These are phyloP conservation scores for Parotocinclus haroldoi DNA, from an alignment of 2,797 vertebrate genomes.

Conservation along the genomic window DNA sequence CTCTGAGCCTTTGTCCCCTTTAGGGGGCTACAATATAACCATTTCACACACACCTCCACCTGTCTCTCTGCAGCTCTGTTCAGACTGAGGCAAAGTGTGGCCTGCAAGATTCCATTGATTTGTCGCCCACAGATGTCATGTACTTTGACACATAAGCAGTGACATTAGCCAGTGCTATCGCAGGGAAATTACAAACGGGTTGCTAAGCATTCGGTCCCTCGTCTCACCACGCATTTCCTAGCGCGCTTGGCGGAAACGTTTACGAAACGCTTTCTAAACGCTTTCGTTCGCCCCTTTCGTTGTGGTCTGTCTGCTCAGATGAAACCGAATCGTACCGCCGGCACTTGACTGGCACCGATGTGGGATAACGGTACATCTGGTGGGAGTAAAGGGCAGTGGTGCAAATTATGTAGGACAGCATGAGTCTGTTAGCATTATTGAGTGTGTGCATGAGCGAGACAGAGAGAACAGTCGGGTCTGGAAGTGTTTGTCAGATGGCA, in stretches of 20 bases:
- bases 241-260: slow-evolving; percentile 10
- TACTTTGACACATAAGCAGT: slow-evolving; percentile 24
- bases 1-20: slow-evolving; percentile 22
- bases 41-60: not conserved
- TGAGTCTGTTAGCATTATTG: slow-evolving; percentile 19
- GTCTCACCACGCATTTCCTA: slow-evolving; percentile 4
- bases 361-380: slow-evolving; percentile 33
- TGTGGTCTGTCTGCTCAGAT: slow-evolving; percentile 3
- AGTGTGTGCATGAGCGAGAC: slow-evolving; percentile 9
- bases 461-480: slow-evolving; percentile 9
- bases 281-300: not conserved
- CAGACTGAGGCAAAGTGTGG: not conserved
- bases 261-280: slow-evolving; percentile 1
- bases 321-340: slow-evolving; percentile 24
- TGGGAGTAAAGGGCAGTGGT: slow-evolving; percentile 46
- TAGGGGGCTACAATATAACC: slow-evolving; percentile 8
- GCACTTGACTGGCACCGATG: slow-evolving; percentile 37
- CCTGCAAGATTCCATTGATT: not conserved
- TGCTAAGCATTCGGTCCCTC: slow-evolving; percentile 25
- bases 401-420: slow-evolving; percentile 43
- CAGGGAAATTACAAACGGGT: slow-evolving; percentile 24
- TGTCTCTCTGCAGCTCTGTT: not conserved
- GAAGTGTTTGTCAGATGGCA: slow-evolving; percentile 15
- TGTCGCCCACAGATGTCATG: slow-evolving; percentile 23
- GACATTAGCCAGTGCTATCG: slow-evolving; percentile 22